Evolutionary conservation across 2,113 vertebrate species (phyloP), one percentile per base, ranked within the genome.

Genomic region (Orthochromis malagaraziensis): DNA sequence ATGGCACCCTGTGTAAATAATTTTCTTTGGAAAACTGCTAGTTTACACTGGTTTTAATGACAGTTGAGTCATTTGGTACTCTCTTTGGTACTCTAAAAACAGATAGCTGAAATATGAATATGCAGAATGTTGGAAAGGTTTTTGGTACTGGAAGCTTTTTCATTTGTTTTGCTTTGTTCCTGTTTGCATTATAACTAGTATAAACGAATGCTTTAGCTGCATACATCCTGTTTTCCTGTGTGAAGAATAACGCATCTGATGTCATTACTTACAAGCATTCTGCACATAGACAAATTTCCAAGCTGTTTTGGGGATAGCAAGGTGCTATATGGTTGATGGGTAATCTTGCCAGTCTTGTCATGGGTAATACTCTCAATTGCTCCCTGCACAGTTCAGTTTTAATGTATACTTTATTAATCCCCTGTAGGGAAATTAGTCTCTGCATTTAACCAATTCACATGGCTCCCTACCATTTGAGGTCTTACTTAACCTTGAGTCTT

Each of bases 241-340:
- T 58, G 35, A 40, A 11, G n/a, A 40, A 42, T 21, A 13, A 60
- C 1, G 0, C 19, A 14, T 42, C n/a, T 42, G n/a, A 0, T 0
- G 4, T 24, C n/a, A 68, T 14, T 68, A 9, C 63, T 68, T 40
- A 40, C 19, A 40, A 40, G 38, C 12, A 24, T 70, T 21, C 19
- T 24, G n/a, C 35, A 24, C 10, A 35, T 5, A 14, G 19, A 13
- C 63, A 40, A 40, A 68, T 40, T 40, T 68, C 10, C n/a, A 9
- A 70, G 65, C n/a, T 70, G 35, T 42, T 70, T 40, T 21, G 35
- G 63, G 12, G 3, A 14, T 70, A 70, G 63, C 12, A 24, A 42
- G 11, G n/a, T 42, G 35, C n/a, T 21, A 3, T 14, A 9, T 40
- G 63, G 35, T 0, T 70, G 19, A 40, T 40, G 19, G 11, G 0